These are phyloP conservation scores for Candoia aspera DNA, from an alignment of 2,113 vertebrate genomes.

Conservation along the genomic window DNA sequence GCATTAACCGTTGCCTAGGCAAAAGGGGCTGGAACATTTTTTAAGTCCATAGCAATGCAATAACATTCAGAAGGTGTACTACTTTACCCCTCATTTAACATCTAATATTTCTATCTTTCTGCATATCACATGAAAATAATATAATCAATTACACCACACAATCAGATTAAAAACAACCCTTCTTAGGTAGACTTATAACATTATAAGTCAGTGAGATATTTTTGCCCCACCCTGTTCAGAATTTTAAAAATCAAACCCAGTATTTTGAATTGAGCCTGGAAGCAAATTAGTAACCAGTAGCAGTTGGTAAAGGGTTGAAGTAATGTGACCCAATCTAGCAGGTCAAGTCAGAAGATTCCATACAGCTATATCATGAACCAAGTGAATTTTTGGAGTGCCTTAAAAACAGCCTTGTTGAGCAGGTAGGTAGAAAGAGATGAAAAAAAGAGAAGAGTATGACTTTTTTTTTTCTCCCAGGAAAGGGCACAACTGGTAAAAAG, in stretches of 20 bases:
- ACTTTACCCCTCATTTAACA: no score
- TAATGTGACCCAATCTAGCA: not conserved
- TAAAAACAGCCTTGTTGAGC: not conserved
- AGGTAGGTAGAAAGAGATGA: not conserved
- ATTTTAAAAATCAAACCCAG: not conserved
- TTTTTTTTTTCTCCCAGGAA: not conserved
- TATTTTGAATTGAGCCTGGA: not conserved
- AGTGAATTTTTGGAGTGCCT: not conserved
- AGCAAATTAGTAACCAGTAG: not conserved
- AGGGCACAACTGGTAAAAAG: not conserved
- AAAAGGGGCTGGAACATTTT: no score
- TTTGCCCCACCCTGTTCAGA: not conserved
- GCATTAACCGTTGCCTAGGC: no score
- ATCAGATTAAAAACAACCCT: no score
- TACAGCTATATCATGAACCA: not conserved
- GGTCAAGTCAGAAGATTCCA: not conserved
- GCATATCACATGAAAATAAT: not conserved
- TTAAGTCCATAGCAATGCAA: no score
- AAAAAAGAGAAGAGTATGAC: not conserved
- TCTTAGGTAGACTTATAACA: no score
- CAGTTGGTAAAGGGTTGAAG: not conserved
- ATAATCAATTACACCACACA: not conserved
- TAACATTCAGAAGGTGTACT: no score
- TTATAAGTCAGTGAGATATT: not conserved
- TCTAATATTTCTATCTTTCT: no score